These are phyloP conservation scores for Zaprionus bogoriensis DNA, from an alignment of 2,888 invertebrate genomes.

Conservation along the genomic window DNA sequence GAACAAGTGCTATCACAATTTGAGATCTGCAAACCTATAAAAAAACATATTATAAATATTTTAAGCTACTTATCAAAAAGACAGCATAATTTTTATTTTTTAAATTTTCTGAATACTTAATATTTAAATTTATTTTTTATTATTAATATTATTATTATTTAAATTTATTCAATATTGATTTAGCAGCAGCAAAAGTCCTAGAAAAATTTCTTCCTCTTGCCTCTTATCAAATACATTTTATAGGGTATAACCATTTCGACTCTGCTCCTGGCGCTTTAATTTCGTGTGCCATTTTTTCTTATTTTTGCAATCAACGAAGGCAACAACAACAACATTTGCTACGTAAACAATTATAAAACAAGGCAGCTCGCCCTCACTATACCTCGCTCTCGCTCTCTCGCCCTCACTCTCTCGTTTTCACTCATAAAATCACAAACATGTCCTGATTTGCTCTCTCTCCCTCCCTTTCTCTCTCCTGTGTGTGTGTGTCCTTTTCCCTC, in stretches of 20 bases:
- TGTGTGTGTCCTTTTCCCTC: constrained; percentile 8
- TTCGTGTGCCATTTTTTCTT: neutral
- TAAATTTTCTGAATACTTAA: neutral
- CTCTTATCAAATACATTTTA: too few species aligned
- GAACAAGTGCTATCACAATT: too few species aligned
- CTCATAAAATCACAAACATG: constrained; percentile 53
- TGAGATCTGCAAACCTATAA: too few species aligned
- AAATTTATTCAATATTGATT: too few species aligned
- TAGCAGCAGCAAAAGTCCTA: too few species aligned
- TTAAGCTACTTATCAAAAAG: too few species aligned
- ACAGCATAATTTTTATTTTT: too few species aligned
- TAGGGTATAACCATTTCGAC: too few species aligned
- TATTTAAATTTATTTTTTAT: neutral
- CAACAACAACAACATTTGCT: constrained; percentile 10
- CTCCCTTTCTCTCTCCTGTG: neutral
- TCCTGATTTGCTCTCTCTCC: constrained; percentile 32
- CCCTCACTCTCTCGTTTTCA: neutral
- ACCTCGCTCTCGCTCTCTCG: neutral
- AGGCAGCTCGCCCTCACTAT: neutral
- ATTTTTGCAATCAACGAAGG: constrained; percentile 42
- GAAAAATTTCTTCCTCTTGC: too few species aligned
- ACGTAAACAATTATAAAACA: constrained; percentile 50
- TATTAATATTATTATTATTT: too few species aligned
- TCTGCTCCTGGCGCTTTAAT: too few species aligned
- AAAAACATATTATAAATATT: too few species aligned